A percentile compares a stretch with the other conserved stretches of the same genome.
phyloP scores from a whole-genome alignment of 1,140 invertebrate species.

The Formica exsecta region DNA sequence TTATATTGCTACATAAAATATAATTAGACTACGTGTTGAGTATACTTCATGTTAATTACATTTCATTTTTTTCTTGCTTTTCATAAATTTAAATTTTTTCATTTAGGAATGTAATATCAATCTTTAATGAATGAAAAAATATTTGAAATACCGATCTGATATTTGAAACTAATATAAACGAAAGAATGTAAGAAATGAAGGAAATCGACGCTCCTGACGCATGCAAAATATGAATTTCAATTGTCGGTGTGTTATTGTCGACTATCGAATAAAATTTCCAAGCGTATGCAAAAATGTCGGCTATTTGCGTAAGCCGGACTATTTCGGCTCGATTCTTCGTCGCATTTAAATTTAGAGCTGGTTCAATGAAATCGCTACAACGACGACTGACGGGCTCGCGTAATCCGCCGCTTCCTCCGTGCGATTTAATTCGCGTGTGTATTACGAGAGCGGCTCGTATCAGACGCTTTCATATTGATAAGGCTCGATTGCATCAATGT shows the following conservation, averaged over 20 bases:
- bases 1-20: background rate
- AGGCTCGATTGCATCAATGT: too few relatives aligned
- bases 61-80: background rate
- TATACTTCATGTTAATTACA: background rate
- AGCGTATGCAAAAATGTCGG: background rate
- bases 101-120: too few relatives aligned
- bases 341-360: conserved; percentile 43
- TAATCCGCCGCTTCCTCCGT: conserved; percentile 58
- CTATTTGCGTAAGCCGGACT: background rate
- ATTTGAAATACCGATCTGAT: background rate
- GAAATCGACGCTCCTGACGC: background rate
- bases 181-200: too few relatives aligned
- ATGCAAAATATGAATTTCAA: background rate
- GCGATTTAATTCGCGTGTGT: conserved; percentile 43
- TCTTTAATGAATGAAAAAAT: background rate
- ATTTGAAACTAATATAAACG: too few relatives aligned
- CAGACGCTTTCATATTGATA: conserved; percentile 22
- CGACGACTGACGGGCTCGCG: conserved; percentile 29
- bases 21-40: background rate
- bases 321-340: background rate
- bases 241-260: background rate
- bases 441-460: conserved; percentile 5
- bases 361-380: background rate
- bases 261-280: background rate
- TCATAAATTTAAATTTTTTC: background rate